Base-by-base conservation (phyloP, 2,797 vertebrate species). In the Falco rusticolus region DNA sequence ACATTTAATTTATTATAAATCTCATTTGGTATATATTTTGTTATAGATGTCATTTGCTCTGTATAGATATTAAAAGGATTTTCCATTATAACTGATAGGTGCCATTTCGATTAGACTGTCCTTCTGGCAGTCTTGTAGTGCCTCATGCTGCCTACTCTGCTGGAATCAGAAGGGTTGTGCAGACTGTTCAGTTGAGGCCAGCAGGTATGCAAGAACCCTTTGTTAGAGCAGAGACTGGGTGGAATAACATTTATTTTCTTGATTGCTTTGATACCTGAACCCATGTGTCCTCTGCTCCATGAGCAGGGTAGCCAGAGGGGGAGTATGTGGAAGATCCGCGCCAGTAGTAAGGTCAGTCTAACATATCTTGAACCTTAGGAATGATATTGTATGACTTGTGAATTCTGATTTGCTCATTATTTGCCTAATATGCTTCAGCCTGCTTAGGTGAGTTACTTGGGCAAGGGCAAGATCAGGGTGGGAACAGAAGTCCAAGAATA, bases 361-460 rank as follows among this genome's bases (percentile, higher is more conserved):
- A 71, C 9, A 2, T n/a, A 12, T 29, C 51, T 54, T 45, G 53
- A 59, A 84, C 26, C 19, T 70, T 34, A 70, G 34, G 29, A 87
- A 43, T 17, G 0, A 16, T 61, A n/a, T 6, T 6, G 43, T 11
- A 31, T 2, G 14, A 19, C 28, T 61, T 78, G 14, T 17, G 26
- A 86, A 43, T 87, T 81, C 64, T 77, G 47, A 28, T 33, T 82
- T 33, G 60, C 34, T 86, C 63, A 9, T 70, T 84, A 56, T 60
- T 77, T 78, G 57, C 14, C 74, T 87, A 78, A 26, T n/a, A 18
- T 84, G 34, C 81, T 29, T 63, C 72, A 87, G 20, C 21, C 13
- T 63, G 8, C 14, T 78, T 70, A 59, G 10, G 8, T 53, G 28
- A 31, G 11, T 57, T 87, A 50, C 48, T 64, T 26, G 48, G 43